Evolutionary conservation across 2,888 invertebrate species (phyloP), one percentile per base, ranked within the genome.

Genomic region (Sinotaia quadrata): DNA sequence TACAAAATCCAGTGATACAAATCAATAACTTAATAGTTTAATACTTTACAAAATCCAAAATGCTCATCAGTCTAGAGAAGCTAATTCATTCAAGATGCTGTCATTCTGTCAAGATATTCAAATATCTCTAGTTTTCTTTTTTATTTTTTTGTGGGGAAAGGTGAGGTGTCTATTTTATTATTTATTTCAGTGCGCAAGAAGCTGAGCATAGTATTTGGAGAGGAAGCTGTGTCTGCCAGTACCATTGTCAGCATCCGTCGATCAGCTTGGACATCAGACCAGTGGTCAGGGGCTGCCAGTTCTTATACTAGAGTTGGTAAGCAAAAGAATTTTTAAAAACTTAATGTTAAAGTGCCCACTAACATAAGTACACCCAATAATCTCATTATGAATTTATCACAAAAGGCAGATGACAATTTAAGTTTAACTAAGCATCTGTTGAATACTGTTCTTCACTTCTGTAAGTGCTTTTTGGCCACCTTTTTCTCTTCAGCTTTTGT

Each of bases 241-340:
- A 78, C 74, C 49, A 72, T 82, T 21, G 75, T 76, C 27, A 71
- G 68, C 18, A 72, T 84, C 57, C 44, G 75, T 18, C 68, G 77
- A n/a, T 82, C 83, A n/a, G 65, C 77, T 4, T 84, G 84, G 84
- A 71, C 71, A 10, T 69, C 76, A 24, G 79, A 82, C 67, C 63
- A 70, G 4, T 76, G 69, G 58, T 71, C 74, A 18, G 49, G 74
- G 47, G 81, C 81, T 4, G 69, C 74, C 31, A 67, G 68, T 15
- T 73, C 80, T 2, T 84, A 81, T 66, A 80, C 84, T 34, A 73
- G 67, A 72, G 78, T 81, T 65, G 82, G 83, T 73, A 73, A 63
- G 75, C 68, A 27, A 24, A 7, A 12, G 21, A 33, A 4, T 29
- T 31, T 10, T 24, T 24, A 24, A 12, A 15, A 10, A n/a, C 2